A percentile compares a stretch with the other conserved stretches of the same genome.
These are phyloP conservation scores for Thryonomys swinderianus DNA, from an alignment of 2,113 vertebrate species.

Conservation along the genomic window DNA sequence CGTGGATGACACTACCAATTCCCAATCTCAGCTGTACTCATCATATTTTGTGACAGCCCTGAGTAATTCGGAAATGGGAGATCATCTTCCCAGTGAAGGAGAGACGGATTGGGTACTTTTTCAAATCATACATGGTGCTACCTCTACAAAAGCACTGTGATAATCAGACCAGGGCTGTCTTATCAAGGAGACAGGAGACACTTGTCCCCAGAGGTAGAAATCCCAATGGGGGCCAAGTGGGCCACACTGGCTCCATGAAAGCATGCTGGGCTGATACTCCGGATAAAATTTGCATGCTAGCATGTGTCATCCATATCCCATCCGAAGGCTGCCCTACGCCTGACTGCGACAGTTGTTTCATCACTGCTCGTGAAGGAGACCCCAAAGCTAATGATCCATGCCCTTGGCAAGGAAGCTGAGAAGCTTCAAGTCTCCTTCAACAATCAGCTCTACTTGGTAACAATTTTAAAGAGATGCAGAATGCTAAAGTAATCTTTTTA, in stretches of 20 bases:
- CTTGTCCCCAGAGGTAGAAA: neutral
- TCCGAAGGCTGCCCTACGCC: neutral
- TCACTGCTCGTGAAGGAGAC: neutral
- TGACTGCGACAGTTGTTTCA: neutral
- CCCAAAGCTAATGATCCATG: neutral
- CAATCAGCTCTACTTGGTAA: neutral
- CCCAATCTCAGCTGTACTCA: slow-evolving; percentile 65
- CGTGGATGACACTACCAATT: neutral
- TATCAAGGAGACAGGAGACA: neutral
- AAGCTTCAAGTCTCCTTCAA: neutral
- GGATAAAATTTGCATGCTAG: neutral
- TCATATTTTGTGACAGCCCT: neutral
- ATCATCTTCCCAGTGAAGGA: neutral
- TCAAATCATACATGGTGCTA: neutral
- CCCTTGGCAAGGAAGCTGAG: neutral
- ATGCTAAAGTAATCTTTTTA: neutral
- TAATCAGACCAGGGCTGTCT: neutral
- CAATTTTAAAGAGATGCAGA: slow-evolving; percentile 1
- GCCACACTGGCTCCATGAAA: accelerated
- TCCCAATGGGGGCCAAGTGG: neutral
- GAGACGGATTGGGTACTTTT: neutral
- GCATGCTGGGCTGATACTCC: neutral
- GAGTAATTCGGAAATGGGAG: neutral
- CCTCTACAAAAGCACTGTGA: neutral
- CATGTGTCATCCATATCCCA: neutral